Evolutionary conservation across 2,113 vertebrate species (phyloP).

Genomic region (Chloebia gouldiae): DNA sequence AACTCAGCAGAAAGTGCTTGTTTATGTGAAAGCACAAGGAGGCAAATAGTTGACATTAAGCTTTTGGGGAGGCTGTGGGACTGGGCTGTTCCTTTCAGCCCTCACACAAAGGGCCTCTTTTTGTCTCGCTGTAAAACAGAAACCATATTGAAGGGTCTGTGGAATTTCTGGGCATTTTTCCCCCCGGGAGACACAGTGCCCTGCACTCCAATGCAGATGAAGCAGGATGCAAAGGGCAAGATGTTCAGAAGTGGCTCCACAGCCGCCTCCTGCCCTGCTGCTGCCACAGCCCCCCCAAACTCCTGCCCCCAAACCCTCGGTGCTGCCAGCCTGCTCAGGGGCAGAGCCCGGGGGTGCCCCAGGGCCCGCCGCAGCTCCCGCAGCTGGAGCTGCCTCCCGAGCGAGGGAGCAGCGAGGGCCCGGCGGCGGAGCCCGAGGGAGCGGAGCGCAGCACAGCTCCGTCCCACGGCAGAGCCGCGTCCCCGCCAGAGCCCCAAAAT

Average conservation of each 20-base stretch:
- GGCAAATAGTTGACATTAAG: constrained; percentile 75
- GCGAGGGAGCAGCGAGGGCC: too few relatives aligned
- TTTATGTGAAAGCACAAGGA: constrained; percentile 55
- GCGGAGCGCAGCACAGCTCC: too few relatives aligned
- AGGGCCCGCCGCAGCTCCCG: not conserved
- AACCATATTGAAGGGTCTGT: constrained; percentile 29
- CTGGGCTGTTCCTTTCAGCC: constrained; percentile 41
- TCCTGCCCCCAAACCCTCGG: not conserved
- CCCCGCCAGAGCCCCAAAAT: not conserved
- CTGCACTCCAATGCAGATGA: not conserved
- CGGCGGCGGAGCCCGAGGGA: too few relatives aligned
- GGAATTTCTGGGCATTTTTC: constrained; percentile 41
- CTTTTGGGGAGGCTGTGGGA: constrained; percentile 51
- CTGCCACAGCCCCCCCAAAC: not conserved
- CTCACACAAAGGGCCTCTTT: constrained; percentile 64
- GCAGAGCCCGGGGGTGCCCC: not conserved
- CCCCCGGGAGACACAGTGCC: not conserved
- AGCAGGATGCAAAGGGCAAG: constrained; percentile 13
- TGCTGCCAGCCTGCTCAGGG: not conserved
- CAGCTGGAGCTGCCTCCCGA: not conserved
- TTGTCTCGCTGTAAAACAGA: constrained; percentile 49
- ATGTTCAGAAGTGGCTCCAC: not conserved
- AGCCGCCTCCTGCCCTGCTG: not conserved
- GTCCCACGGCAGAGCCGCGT: too few relatives aligned
- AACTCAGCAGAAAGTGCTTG: constrained; percentile 1